Conservation (phyloP, 2,797 vertebrate species). For the Oophaga sylvatica region DNA sequence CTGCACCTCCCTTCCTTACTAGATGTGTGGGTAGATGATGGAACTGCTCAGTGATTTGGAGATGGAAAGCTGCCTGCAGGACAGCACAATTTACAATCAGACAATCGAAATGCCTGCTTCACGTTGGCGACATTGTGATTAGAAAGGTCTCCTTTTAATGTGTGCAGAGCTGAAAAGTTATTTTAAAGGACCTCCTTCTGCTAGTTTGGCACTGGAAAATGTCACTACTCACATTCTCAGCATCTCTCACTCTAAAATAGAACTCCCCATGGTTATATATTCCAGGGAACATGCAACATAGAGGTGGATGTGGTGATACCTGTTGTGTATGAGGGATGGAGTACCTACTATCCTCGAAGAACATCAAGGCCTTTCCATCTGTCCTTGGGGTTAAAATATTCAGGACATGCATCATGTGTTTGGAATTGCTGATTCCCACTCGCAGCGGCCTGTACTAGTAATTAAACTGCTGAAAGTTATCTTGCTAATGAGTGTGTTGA, state of each 20-base stretch:
- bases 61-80: not conserved
- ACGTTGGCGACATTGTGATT: conserved; percentile 6
- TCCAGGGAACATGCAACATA: conserved; percentile 30
- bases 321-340: conserved; percentile 23
- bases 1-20: not conserved
- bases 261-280: conserved; percentile 33
- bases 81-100: conserved; percentile 21
- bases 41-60: not conserved
- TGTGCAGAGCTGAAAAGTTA: conserved; percentile 37
- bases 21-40: conserved; percentile 35
- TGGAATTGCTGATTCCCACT: conserved; percentile 5
- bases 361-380: conserved; percentile 44
- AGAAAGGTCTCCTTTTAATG: conserved; percentile 15
- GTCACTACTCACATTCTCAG: conserved; percentile 34
- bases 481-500: not conserved
- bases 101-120: conserved; percentile 8
- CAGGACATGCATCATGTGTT: not conserved
- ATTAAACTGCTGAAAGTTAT: conserved; percentile 27
- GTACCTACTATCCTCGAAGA: conserved; percentile 14
- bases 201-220: conserved; percentile 43
- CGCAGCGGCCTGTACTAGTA: not conserved
- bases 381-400: conserved; percentile 44
- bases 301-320: conserved; percentile 14
- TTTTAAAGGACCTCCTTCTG: conserved; percentile 41
- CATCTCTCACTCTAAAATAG: conserved; percentile 40